These are phyloP conservation scores for Lordiphosa clarofinis DNA, from an alignment of 1,140 invertebrate genomes.

Conservation along the genomic window DNA sequence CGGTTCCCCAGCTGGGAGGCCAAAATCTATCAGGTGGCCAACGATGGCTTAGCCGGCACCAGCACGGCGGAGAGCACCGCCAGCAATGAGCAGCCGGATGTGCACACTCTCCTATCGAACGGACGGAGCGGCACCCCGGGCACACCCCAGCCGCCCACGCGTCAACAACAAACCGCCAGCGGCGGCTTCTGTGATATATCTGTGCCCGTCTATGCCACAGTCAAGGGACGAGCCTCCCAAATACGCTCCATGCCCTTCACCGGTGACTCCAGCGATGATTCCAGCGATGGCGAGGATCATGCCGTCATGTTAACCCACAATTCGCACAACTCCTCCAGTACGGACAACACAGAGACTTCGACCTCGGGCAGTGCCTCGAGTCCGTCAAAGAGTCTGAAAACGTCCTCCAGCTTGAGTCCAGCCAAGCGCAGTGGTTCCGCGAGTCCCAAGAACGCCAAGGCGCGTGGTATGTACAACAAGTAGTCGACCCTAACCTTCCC, in stretches of 20 bases:
- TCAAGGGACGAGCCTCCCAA: constrained; percentile 97
- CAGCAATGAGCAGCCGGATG: constrained; percentile 50
- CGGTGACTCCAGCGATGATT: constrained; percentile 96
- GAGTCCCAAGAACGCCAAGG: constrained; percentile 80
- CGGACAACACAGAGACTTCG: constrained; percentile 81
- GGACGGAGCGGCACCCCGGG: constrained; percentile 48
- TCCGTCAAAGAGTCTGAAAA: constrained; percentile 91
- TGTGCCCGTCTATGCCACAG: constrained; percentile 96
- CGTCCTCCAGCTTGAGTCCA: constrained; percentile 89
- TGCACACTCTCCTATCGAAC: constrained; percentile 50
- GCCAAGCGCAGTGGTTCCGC: constrained; percentile 92
- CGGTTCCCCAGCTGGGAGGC: constrained; percentile 95
- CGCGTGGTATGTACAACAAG: constrained; percentile 63
- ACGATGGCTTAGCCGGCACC: constrained; percentile 85
- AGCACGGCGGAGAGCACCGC: constrained; percentile 32
- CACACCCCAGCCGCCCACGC: constrained; percentile 77
- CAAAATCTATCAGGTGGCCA: constrained; percentile 94
- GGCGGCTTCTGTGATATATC: constrained; percentile 91
- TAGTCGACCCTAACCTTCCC: constrained; percentile 5
- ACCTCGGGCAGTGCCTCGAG: constrained; percentile 85
- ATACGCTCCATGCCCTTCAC: constrained; percentile 97
- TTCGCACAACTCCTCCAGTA: constrained; percentile 79
- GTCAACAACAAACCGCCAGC: constrained; percentile 80
- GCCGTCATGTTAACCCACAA: constrained; percentile 80
- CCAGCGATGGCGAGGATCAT: constrained; percentile 92